Percentiles rank a stretch among this genome's conserved stretches.
Evolutionary conservation across 2,113 vertebrate genomes (phyloP).

Genomic region (Mohoua ochrocephala): DNA sequence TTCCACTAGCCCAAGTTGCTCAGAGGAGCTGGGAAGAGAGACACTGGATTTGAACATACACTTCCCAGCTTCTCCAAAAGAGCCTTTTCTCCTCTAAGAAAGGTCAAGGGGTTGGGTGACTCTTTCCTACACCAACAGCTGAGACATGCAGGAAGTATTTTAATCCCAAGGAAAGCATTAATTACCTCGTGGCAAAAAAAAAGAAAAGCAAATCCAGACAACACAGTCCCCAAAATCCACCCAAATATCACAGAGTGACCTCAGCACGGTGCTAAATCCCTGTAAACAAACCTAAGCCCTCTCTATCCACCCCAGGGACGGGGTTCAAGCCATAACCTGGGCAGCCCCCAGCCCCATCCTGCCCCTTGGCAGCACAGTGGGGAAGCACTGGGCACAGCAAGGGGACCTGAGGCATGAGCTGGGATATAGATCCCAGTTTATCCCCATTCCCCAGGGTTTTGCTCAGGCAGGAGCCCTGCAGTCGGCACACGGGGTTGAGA

Average conservation of each 20-base stretch:
- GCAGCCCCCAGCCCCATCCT: not conserved
- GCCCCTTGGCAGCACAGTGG: not conserved
- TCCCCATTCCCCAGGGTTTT: not conserved
- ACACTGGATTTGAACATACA: not conserved
- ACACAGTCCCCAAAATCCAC: not conserved
- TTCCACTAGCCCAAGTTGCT: not conserved
- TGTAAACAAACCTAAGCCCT: not conserved
- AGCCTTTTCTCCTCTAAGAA: not conserved
- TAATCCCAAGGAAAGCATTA: not conserved
- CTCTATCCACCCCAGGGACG: not conserved
- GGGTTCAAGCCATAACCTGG: not conserved
- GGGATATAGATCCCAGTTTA: accelerated
- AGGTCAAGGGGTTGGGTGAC: not conserved
- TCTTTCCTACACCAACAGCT: not conserved
- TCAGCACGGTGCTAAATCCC: not conserved
- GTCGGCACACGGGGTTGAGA: accelerated
- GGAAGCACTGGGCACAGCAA: not conserved
- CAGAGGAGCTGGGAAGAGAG: not conserved
- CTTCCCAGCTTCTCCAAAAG: not conserved
- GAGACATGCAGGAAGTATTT: not conserved
- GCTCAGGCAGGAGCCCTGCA: not conserved
- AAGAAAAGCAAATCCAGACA: not conserved
- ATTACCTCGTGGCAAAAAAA: not conserved
- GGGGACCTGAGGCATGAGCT: not conserved
- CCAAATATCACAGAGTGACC: not conserved